phyloP scores from a whole-genome alignment of 2,888 invertebrate genomes.

The Papilio gigon region DNA sequence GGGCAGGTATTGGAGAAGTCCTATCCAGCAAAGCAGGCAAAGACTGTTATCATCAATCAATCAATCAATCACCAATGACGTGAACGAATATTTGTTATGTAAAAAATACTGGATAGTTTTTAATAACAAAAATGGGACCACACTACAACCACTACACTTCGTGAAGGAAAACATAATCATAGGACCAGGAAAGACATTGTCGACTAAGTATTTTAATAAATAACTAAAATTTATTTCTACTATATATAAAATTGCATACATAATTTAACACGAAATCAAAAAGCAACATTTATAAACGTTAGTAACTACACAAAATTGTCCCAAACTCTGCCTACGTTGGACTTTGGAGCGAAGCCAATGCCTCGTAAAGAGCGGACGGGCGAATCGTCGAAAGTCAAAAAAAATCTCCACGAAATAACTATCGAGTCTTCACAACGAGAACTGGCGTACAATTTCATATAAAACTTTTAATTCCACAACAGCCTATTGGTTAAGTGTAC shows the following conservation, averaged over 20 bases:
- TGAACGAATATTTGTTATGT: not conserved
- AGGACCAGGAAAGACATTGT: too few species aligned
- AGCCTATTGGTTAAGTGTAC: too few species aligned
- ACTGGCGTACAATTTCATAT: not conserved
- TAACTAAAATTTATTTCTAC: not conserved
- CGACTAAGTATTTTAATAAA: not conserved
- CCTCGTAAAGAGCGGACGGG: conserved; percentile 23
- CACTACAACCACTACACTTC: too few species aligned
- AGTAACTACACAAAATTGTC: conserved; percentile 20
- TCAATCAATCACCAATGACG: not conserved
- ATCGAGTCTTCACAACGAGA: not conserved
- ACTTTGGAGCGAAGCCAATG: conserved; percentile 31
- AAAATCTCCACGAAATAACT: conserved; percentile 5
- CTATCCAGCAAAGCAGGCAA: too few species aligned
- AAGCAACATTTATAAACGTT: conserved; percentile 21
- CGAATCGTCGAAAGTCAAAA: conserved; percentile 9
- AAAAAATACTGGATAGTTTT: too few species aligned
- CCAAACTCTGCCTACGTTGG: conserved; percentile 28
- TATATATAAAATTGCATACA: conserved; percentile 2
- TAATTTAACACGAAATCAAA: not conserved
- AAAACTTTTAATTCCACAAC: too few species aligned
- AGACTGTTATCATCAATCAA: too few species aligned
- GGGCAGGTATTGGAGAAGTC: too few species aligned
- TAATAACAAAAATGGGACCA: too few species aligned
- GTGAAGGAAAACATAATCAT: too few species aligned